Evolutionary conservation across 1,140 invertebrate species (phyloP), one percentile per base, ranked within the genome.

Genomic region (Scylla paramamosain): DNA sequence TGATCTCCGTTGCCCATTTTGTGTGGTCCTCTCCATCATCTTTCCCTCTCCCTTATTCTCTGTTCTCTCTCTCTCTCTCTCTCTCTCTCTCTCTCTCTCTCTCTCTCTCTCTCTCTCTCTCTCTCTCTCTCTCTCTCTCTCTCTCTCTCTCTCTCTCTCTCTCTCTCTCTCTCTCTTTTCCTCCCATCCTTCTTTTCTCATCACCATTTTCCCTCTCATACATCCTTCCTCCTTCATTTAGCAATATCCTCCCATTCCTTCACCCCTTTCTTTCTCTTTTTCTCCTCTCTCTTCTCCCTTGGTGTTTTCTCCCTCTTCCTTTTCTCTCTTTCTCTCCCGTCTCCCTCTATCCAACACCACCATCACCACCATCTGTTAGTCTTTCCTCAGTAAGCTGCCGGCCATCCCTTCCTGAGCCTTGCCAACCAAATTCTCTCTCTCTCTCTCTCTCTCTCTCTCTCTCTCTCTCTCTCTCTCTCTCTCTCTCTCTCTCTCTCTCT

Each of bases 401-500:
- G 1, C 67, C n/a, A n/a, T 77, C 67, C 67, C 25, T 20, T 77
- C 20, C 20, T 77, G n/a, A 77, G 67, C 67, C 67, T 20, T 77
- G 67, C 67, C 67, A 77, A 77, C 67, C 67, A 25, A 77, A 77
- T 8, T 45, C 39, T 48, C 87, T 89, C 91, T 82, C 91, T 82
- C 48, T 92, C 59, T 82, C 67, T 82, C 32, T 82, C 59, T 92
- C 46, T 67, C 48, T 67, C 90, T 91, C 46, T 67, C 90, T 67
- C 39, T 59, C 90, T 91, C 90, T 91, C 59, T 52, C 46, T 82
- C 52, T 29, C 52, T 87, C 86, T 87, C 52, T 91, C n/a, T 77
- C 59, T 31, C 59, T 91, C 52, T 77, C 52, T 77, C 52, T 77
- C 52, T 91, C 52, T 91, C 46, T 31, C 52, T 67, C 90, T 67